Conservation (phyloP, 1,140 invertebrate genomes). For the Pseudomyrmex dendroicus region DNA sequence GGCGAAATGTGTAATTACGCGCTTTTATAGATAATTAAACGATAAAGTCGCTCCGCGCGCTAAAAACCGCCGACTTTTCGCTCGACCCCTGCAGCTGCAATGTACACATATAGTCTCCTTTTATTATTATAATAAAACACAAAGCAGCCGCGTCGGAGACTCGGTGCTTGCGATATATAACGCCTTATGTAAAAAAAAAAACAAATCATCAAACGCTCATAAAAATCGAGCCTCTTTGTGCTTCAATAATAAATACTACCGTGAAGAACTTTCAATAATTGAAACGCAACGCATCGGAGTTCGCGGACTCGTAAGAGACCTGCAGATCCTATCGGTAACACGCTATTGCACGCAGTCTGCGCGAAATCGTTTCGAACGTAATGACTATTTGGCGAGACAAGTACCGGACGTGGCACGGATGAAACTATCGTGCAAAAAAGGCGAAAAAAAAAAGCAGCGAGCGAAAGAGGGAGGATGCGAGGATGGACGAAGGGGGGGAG, state of each 20-base stretch:
- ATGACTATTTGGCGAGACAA: constrained; percentile 51
- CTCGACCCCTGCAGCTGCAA: background rate
- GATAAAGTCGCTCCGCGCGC: constrained; percentile 54
- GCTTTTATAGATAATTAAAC: constrained; percentile 67
- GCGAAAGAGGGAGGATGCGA: background rate
- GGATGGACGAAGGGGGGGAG: no score
- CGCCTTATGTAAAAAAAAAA: no score
- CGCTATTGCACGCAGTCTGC: constrained; percentile 17
- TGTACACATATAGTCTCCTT: background rate
- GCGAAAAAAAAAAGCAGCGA: background rate
- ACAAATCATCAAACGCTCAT: no score
- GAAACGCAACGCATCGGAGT: constrained; percentile 2
- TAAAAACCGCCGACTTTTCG: background rate
- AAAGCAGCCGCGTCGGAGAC: constrained; percentile 4
- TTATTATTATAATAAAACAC: background rate
- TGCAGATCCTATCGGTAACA: constrained; percentile 29
- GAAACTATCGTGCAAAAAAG: constrained; percentile 45
- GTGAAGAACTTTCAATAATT: constrained; percentile 2
- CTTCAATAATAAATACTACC: no score
- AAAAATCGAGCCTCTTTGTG: no score
- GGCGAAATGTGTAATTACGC: constrained; percentile 54
- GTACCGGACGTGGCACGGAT: constrained; percentile 51
- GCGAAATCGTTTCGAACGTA: constrained; percentile 47
- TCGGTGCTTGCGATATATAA: no score
- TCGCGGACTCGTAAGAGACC: background rate